Conservation (phyloP, 2,797 vertebrate species). For the Pyrocephalus nanus region DNA sequence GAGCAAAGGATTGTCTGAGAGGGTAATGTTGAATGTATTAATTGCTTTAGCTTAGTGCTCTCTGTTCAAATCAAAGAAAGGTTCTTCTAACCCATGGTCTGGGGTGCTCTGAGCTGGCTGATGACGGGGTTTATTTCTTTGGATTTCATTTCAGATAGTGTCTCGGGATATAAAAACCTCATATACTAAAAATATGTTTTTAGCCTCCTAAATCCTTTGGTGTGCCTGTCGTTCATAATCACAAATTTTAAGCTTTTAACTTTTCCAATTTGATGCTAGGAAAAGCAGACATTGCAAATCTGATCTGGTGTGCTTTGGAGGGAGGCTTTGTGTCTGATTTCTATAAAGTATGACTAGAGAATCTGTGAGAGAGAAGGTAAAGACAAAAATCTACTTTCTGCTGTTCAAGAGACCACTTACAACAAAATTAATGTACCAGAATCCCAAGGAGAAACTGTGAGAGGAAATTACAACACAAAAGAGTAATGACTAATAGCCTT, state of each 20-base stretch:
- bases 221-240: not conserved
- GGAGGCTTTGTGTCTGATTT: not conserved
- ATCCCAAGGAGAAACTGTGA: not conserved
- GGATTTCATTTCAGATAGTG: not conserved
- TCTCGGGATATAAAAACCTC: not conserved
- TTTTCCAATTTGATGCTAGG: conserved; percentile 24
- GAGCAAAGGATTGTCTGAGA: not conserved
- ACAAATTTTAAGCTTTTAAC: not conserved
- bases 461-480: not conserved
- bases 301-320: not conserved
- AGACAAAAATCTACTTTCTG: not conserved
- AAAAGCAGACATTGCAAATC: not conserved
- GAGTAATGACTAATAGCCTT: not conserved
- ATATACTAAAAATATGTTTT: not conserved
- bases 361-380: not conserved
- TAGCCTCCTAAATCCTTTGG: not conserved
- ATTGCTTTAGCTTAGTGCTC: not conserved
- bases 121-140: not conserved
- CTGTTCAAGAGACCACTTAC: not conserved
- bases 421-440: not conserved
- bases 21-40: not conserved
- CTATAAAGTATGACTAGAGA: not conserved
- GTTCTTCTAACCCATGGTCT: not conserved
- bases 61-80: not conserved
- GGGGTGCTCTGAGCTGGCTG: not conserved